phyloP scores from a whole-genome alignment of 2,888 invertebrate genomes.

The Colletes collaris region DNA sequence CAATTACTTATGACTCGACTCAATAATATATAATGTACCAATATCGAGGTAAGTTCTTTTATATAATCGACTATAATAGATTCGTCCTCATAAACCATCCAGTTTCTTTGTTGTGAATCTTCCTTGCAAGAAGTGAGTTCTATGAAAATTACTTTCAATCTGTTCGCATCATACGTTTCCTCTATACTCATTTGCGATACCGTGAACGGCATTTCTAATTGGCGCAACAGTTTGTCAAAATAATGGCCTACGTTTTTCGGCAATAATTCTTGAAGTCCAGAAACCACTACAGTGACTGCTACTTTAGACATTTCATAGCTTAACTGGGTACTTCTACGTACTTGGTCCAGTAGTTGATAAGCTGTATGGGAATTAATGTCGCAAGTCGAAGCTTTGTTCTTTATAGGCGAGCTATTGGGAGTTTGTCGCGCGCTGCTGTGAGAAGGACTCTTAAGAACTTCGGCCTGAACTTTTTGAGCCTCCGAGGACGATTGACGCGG shows the following conservation, averaged over 20 bases:
- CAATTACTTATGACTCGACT: no score
- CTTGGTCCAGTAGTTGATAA: constrained; percentile 91
- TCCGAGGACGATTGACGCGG: constrained; percentile 76
- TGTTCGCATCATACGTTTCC: constrained; percentile 92
- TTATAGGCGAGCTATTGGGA: constrained; percentile 73
- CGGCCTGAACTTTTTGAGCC: constrained; percentile 63
- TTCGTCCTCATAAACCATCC: constrained; percentile 98
- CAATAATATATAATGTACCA: constrained; percentile 84
- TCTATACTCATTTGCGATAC: constrained; percentile 89
- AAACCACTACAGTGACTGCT: constrained; percentile 91
- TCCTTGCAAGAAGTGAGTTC: constrained; percentile 95
- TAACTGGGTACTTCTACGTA: constrained; percentile 92
- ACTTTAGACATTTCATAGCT: constrained; percentile 94
- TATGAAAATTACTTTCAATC: constrained; percentile 92
- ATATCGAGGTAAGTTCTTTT: constrained; percentile 91
- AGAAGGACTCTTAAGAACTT: constrained; percentile 72
- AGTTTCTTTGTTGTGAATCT: constrained; percentile 97
- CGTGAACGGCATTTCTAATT: constrained; percentile 86
- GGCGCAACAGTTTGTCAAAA: constrained; percentile 85
- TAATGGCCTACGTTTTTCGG: constrained; percentile 86
- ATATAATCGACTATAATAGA: constrained; percentile 93
- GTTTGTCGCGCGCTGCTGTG: constrained; percentile 70
- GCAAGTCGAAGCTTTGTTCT: constrained; percentile 73
- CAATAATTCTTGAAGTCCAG: constrained; percentile 85
- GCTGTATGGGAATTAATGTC: constrained; percentile 84